These are phyloP conservation scores for Coleophora deauratella DNA, from an alignment of 2,888 invertebrate species.

Conservation along the genomic window DNA sequence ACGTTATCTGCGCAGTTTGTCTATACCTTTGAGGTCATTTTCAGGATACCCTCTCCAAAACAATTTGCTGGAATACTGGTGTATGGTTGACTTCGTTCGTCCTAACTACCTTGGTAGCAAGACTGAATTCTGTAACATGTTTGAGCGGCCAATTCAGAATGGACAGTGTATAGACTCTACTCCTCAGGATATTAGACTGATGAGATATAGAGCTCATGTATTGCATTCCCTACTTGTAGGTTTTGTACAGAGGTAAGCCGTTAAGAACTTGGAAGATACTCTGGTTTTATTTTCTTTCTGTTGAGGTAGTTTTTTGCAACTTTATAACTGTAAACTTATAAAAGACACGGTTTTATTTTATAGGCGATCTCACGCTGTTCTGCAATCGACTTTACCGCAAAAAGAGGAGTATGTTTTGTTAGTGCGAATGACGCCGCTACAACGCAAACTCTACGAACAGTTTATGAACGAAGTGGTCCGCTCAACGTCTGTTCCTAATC, in stretches of 20 bases:
- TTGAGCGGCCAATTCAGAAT: constrained; percentile 98
- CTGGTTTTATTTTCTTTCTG: no score
- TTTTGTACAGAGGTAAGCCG: constrained; percentile 89
- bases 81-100: constrained; percentile 99
- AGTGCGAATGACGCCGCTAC: constrained; percentile 91
- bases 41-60: constrained; percentile 96
- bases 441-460: constrained; percentile 90
- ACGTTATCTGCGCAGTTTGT: no score
- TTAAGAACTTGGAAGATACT: no score
- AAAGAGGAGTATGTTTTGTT: constrained; percentile 96
- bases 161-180: constrained; percentile 99
- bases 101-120: constrained; percentile 98
- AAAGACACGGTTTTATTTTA: no score
- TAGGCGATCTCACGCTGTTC: constrained; percentile 92
- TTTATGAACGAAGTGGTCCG: constrained; percentile 95
- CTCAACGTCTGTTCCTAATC: constrained; percentile 91
- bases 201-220: constrained; percentile 97
- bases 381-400: constrained; percentile 93
- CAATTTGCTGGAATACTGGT: constrained; percentile 97
- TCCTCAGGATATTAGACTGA: constrained; percentile 92
- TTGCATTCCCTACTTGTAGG: constrained; percentile 94
- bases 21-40: constrained; percentile 6
- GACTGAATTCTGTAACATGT: constrained; percentile 98
- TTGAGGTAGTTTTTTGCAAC: no score
- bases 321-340: no score